Conservation (phyloP, 1,140 invertebrate species). For the Drosophila cardini region DNA sequence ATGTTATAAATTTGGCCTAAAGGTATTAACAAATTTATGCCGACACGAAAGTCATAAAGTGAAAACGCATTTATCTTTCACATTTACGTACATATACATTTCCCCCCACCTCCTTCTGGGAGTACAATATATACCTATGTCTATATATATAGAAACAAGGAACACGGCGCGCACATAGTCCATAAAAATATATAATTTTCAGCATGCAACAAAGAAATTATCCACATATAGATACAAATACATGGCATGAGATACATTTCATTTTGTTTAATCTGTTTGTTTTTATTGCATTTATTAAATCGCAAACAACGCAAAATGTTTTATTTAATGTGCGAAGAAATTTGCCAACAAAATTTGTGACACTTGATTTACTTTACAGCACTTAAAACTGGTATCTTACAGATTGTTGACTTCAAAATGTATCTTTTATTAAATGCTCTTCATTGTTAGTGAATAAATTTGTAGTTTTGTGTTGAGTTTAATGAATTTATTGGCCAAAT, state of each 20-base stretch:
- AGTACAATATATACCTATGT: conserved; percentile 38
- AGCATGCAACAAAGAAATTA: conserved; percentile 67
- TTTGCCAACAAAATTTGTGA: conserved; percentile 37
- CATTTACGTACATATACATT: conserved; percentile 36
- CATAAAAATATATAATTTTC: conserved; percentile 69
- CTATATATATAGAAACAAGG: conserved; percentile 3
- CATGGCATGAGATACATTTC: conserved; percentile 20
- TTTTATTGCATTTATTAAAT: conserved; percentile 28
- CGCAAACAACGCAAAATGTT: conserved; percentile 38
- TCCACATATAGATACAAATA: conserved; percentile 29
- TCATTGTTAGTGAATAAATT: background rate
- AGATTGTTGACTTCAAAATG: conserved; percentile 38
- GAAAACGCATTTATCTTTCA: conserved; percentile 83
- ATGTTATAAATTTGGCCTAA: conserved; percentile 84
- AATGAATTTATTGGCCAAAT: background rate
- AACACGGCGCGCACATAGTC: conserved; percentile 70
- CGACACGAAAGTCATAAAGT: conserved; percentile 83
- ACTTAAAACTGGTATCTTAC: background rate
- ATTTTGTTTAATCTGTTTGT: conserved; percentile 48
- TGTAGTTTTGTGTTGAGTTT: background rate
- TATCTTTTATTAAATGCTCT: conserved; percentile 9
- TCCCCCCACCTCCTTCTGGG: background rate
- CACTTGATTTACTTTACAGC: conserved; percentile 14
- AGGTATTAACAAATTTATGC: conserved; percentile 84
- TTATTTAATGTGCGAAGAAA: conserved; percentile 61